Evolutionary conservation across 2,888 invertebrate species (phyloP), one percentile per base, ranked within the genome.

Genomic region (Drosophila colorata): DNA sequence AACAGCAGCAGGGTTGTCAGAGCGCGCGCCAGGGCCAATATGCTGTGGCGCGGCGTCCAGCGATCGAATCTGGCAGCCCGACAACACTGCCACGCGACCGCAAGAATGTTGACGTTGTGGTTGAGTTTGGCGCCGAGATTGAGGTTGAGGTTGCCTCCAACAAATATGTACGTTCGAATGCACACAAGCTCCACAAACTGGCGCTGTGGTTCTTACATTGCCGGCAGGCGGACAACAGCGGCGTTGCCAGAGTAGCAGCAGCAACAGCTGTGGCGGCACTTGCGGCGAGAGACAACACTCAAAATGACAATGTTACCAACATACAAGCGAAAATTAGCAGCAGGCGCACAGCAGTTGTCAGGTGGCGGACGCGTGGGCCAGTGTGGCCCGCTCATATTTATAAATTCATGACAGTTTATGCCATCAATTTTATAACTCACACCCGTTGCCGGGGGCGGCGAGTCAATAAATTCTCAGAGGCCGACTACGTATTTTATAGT

Each of bases 401-500:
- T 88, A 83, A 89, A 80, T 71, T 77, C 69, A 80, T 80, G 87
- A 81, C 81, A 78, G 79, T 83, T 82, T 88, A 88, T 89, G 80
- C 83, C 87, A 80, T 87, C 86, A 86, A 88, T 84, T 88, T 87
- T 86, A 87, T 81, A 86, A 89, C 87, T 74, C 86, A 87, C 81
- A 88, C 75, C 77, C 75, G 76, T 64, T 70, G 65, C 72, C 70
- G 64, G 82, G 87, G 82, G 87, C 87, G 87, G 74, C 70, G 87
- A 90, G 90, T 77, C 88, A 90, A 90, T 90, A 90, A 90, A 90
- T 90, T 90, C 87, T 85, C 80, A 72, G 71, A 58, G 78, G 70
- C 74, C 84, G 81, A 74, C 77, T 87, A 74, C 87, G 88, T 89
- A 88, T 87, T 90, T 90, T 90, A 90, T 90, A 89, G 90, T 82